phyloP scores from a whole-genome alignment of 1,140 invertebrate genomes.

The Idris sp. region DNA sequence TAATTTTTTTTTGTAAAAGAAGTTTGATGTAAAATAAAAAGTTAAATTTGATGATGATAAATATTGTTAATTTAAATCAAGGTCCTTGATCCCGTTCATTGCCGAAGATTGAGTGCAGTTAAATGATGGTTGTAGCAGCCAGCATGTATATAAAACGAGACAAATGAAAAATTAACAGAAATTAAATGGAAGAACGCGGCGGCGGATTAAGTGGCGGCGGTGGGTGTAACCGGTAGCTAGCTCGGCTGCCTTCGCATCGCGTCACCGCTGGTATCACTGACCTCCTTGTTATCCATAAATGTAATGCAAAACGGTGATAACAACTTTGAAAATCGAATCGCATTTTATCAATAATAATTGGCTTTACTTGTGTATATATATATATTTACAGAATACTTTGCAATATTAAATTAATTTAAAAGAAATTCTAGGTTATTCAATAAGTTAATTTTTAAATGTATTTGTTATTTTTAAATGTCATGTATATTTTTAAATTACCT shows the following conservation, averaged over 20 bases:
- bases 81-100: constrained; percentile 56
- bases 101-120: constrained; percentile 46
- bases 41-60: constrained; percentile 3
- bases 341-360: too few relatives aligned
- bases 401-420: constrained; percentile 1
- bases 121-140: constrained; percentile 30
- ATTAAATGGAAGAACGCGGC: constrained; percentile 58
- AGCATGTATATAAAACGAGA: constrained; percentile 55
- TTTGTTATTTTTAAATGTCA: too few relatives aligned
- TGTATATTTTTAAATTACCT: too few relatives aligned
- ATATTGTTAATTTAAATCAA: constrained; percentile 45
- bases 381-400: too few relatives aligned
- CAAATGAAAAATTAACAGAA: constrained; percentile 63
- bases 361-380: too few relatives aligned
- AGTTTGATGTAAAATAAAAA: too few relatives aligned
- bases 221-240: constrained; percentile 61
- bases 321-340: constrained; percentile 19
- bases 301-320: constrained; percentile 56
- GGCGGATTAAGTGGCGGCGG: constrained; percentile 50
- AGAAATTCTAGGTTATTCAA: not conserved
- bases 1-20: too few relatives aligned
- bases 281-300: constrained; percentile 65
- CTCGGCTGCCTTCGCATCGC: constrained; percentile 28
- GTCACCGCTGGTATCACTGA: constrained; percentile 68
- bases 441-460: too few relatives aligned